phyloP scores from a whole-genome alignment of 2,797 vertebrate genomes.

The Rousettus madagascariensis region DNA sequence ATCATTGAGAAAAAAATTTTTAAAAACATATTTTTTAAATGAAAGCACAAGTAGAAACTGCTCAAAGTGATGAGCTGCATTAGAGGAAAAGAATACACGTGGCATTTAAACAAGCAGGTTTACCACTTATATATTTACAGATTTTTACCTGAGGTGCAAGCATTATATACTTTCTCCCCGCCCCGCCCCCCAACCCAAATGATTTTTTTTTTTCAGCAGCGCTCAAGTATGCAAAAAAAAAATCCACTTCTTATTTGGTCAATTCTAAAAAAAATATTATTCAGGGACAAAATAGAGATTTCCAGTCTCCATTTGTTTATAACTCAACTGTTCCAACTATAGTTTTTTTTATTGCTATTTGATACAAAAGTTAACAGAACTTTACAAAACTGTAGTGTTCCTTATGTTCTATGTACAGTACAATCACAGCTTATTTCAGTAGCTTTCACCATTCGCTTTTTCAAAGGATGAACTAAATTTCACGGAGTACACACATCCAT shows the following conservation, averaged over 20 bases:
- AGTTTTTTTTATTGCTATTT: conserved; percentile 84
- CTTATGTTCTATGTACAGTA: conserved; percentile 74
- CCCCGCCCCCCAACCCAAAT: conserved; percentile 58
- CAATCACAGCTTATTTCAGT: conserved; percentile 87
- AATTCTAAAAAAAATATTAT: conserved; percentile 84
- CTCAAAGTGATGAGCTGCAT: conserved; percentile 32
- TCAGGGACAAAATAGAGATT: conserved; percentile 82
- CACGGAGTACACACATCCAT: conserved; percentile 67
- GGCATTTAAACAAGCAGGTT: conserved; percentile 78
- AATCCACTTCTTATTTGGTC: conserved; percentile 86
- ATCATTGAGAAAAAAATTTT: conserved; percentile 60
- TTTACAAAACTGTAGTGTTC: conserved; percentile 89
- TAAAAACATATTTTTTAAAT: conserved; percentile 76
- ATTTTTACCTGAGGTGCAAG: conserved; percentile 87
- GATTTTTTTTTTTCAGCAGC: conserved; percentile 84
- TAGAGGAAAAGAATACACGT: conserved; percentile 34
- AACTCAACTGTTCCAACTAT: conserved; percentile 77
- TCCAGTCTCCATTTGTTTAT: conserved; percentile 80
- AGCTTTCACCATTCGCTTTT: conserved; percentile 81
- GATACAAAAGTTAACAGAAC: conserved; percentile 85
- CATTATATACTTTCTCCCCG: conserved; percentile 75
- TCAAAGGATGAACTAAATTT: conserved; percentile 77
- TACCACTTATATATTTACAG: conserved; percentile 80
- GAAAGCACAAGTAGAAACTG: conserved; percentile 73
- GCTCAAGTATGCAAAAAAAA: conserved; percentile 86